Base-by-base conservation (phyloP, 1,140 invertebrate species). In the Sinonovacula constricta region DNA sequence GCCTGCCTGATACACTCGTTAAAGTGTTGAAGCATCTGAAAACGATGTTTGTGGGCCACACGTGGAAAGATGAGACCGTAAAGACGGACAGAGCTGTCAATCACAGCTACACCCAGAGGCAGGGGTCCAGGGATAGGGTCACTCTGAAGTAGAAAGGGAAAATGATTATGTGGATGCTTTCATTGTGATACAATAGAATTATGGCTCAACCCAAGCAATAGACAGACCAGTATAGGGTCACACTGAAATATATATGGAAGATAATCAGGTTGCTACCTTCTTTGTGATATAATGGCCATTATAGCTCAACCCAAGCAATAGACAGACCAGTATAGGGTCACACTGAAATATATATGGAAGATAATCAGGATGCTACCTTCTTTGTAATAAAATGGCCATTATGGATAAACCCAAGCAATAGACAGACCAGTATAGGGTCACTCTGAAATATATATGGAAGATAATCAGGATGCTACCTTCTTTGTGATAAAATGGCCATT, bases 1-100 rank as follows among this genome's bases (percentile, higher is more conserved):
- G 97, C 96, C 75, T 97, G 96, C 82, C 95, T 90, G 63, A 99
- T 97, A 88, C 97, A 98, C 86, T 99, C 98, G 39, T 94, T 93
- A 87, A 99, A 99, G 89, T 99, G 98, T 74, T 98, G 96, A 39
- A 99, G 91, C 95, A 99, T 98, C 92, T 99, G 97, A 49, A 98
- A 92, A 78, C 97, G 90, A 91, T 99, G 98, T 87, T 99, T 99
- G 86, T 97, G 96, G 2, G 97, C 95, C 5, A 99, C 97, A 66
- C 95, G 93, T 1, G 97, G 95, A 88, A 99, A 99, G 54, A 99
- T 95, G 84, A 95, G 94, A 24, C 97, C 98, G 92, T 99, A 99
- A 1, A 99, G 92, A 18, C 68, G 24, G 0, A 99, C 97, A 1
- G 98, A 96, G 81, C 96, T 94, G 91, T 99, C 98, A 69, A 99